Percentiles rank a stretch among this genome's conserved stretches.
phyloP scores from a whole-genome alignment of 2,113 vertebrate genomes.

The Stomatorhinus ivindoensis region DNA sequence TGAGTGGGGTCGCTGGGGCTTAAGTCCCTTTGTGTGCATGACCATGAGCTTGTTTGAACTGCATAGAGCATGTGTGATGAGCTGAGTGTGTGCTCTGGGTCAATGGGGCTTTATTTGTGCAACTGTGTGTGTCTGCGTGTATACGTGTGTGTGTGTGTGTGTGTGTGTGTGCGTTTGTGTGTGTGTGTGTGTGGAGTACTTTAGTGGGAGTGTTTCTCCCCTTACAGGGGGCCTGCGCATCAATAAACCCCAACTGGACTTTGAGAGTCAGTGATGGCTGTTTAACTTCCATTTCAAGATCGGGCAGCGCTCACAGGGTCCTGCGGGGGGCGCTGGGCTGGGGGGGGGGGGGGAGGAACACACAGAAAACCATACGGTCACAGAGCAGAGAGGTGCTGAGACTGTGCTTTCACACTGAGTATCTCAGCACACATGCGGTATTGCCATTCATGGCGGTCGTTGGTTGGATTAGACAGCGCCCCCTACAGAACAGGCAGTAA shows the following conservation, averaged over 20 bases:
- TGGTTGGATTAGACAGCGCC: not conserved
- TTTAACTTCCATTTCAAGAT: constrained; percentile 35
- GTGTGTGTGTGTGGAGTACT: not conserved
- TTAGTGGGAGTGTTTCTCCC: not conserved
- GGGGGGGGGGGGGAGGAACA: not conserved
- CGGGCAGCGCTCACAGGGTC: not conserved
- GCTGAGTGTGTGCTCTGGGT: not conserved
- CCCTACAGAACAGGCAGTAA: not conserved
- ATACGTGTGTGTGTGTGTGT: not conserved
- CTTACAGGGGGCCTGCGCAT: constrained; percentile 23
- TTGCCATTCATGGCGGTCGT: not conserved
- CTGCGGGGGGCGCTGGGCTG: not conserved
- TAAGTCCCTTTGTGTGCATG: constrained; percentile 14
- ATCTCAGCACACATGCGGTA: not conserved
- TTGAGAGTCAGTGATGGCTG: constrained; percentile 39
- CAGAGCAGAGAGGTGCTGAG: not conserved
- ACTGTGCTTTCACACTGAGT: not conserved
- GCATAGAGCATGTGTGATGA: not conserved
- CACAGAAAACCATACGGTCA: not conserved
- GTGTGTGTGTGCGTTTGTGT: not conserved
- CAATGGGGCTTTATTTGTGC: not conserved
- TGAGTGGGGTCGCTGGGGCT: constrained; percentile 33
- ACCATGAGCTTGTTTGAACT: not conserved
- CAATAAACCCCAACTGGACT: constrained; percentile 39
- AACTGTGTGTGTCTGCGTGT: not conserved